Percentiles rank a stretch among this genome's conserved stretches.
phyloP scores from a whole-genome alignment of 2,113 vertebrate genomes.

The Heloderma charlesbogerti region DNA sequence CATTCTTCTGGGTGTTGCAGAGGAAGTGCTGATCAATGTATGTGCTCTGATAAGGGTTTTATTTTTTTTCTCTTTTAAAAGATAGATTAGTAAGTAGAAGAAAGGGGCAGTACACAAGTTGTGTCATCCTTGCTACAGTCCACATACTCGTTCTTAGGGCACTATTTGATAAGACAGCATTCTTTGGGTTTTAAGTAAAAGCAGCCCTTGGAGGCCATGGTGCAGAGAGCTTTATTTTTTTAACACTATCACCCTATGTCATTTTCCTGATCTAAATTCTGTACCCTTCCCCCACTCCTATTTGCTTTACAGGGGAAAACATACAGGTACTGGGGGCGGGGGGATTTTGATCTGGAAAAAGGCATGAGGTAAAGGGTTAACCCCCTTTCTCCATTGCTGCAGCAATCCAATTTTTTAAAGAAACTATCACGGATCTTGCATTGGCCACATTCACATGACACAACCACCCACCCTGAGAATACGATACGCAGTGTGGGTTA shows the following conservation, averaged over 20 bases:
- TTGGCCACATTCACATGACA: too few relatives aligned
- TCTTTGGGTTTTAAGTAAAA: neutral
- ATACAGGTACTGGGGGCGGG: neutral
- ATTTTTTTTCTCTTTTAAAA: neutral
- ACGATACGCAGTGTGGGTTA: too few relatives aligned
- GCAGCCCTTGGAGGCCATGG: neutral
- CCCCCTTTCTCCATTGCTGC: neutral
- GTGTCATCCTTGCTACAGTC: neutral
- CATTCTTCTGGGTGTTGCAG: neutral
- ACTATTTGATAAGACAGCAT: neutral
- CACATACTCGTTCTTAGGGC: neutral
- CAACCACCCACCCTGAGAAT: too few relatives aligned
- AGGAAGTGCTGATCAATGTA: accelerated
- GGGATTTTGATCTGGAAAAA: neutral
- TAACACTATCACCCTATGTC: neutral
- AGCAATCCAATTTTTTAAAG: neutral
- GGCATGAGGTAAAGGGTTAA: neutral
- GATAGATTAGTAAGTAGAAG: neutral
- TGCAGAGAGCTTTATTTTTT: neutral
- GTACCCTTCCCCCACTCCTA: neutral
- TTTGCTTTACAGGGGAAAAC: too few relatives aligned
- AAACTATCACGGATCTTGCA: neutral
- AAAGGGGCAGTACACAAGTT: neutral
- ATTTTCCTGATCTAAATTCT: neutral
- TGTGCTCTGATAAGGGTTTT: neutral